Evolutionary conservation across 2,113 vertebrate genomes (phyloP).

Genomic region (Cettia cetti): DNA sequence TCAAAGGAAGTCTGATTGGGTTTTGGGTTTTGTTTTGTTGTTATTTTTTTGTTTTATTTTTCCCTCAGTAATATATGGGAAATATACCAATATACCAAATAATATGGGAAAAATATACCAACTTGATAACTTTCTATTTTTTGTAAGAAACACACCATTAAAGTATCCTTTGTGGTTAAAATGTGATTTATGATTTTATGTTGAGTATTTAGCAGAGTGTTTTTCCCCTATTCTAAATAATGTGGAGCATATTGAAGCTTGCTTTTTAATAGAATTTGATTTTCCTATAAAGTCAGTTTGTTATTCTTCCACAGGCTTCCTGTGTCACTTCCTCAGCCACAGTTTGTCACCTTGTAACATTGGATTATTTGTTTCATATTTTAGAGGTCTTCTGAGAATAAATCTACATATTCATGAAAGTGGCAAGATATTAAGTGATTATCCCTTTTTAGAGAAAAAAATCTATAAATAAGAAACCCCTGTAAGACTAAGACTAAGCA

Average conservation of each 20-base stretch:
- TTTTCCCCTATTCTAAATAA: neutral
- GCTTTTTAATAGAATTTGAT: neutral
- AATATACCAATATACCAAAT: neutral
- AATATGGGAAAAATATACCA: neutral
- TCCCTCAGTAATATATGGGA: neutral
- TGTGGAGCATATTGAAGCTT: neutral
- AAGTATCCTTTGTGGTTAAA: neutral
- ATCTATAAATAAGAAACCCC: neutral
- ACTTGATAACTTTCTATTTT: neutral
- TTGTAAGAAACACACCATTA: neutral
- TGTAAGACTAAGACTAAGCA: neutral
- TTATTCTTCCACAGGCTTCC: neutral
- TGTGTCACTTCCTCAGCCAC: neutral
- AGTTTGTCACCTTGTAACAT: neutral
- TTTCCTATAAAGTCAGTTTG: neutral
- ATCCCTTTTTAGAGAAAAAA: neutral
- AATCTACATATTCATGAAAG: neutral
- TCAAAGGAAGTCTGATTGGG: neutral
- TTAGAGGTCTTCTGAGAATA: neutral
- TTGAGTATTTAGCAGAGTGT: neutral
- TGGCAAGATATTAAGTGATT: neutral
- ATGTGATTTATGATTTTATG: neutral
- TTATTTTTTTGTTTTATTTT: neutral
- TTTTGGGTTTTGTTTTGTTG: neutral
- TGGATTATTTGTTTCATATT: slow-evolving; percentile 12